Evolutionary conservation across 92 coral and sea anemone species (phyloP).

Genomic region (Muricea muricata): DNA sequence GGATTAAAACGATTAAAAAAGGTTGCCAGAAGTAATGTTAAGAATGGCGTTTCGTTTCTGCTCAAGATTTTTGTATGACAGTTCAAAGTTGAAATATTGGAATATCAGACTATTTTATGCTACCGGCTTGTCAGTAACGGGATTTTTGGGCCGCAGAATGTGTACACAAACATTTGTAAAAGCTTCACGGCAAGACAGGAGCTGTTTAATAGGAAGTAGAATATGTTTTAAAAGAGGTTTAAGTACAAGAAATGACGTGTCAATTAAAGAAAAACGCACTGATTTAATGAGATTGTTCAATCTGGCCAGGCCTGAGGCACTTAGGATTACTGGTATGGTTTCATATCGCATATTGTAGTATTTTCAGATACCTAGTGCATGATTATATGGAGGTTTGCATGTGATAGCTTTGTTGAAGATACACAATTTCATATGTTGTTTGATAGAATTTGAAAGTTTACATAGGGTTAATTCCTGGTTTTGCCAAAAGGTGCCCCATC

Average conservation of each 20-base stretch:
- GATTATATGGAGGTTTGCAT: no score
- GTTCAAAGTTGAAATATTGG: not conserved
- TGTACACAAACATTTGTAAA: not conserved
- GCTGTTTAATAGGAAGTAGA: not conserved
- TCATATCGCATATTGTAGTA: not conserved
- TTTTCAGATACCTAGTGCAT: no score
- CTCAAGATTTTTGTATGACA: not conserved
- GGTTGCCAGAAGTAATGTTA: no score
- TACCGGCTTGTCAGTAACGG: not conserved
- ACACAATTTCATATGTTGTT: no score
- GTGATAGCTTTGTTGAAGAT: no score
- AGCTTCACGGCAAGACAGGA: not conserved
- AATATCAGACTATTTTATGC: not conserved
- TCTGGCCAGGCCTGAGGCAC: constrained; percentile 29
- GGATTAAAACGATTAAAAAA: no score
- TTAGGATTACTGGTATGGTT: constrained; percentile 11
- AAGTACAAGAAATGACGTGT: not conserved
- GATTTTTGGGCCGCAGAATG: not conserved
- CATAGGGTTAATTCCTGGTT: no score
- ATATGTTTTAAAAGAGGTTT: constrained; percentile 1
- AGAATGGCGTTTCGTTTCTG: not conserved
- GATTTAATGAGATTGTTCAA: constrained; percentile 33
- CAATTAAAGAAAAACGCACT: not conserved
- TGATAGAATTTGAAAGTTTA: no score
- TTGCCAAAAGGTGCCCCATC: no score